Percentiles rank a stretch among this genome's conserved stretches.
Evolutionary conservation across 1,140 invertebrate genomes (phyloP).

Genomic region (Pristionchus pacificus): DNA sequence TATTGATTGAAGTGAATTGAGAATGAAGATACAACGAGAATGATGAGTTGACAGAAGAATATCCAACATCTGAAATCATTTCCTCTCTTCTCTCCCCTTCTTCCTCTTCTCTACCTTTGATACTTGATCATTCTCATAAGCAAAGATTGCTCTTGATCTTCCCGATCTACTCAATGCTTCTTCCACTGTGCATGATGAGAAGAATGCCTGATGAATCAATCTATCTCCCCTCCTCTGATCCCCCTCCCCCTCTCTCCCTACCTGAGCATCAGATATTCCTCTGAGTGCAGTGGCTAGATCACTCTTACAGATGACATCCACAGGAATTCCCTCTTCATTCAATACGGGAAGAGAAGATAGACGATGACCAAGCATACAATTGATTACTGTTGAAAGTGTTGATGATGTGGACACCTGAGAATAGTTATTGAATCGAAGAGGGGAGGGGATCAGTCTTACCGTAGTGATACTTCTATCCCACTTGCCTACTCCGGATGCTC

Average conservation of each 20-base stretch:
- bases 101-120: background rate
- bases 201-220: background rate
- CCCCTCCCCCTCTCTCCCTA: background rate
- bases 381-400: background rate
- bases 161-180: background rate
- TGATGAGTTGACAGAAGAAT: background rate
- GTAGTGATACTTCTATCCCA: slow-evolving; percentile 7
- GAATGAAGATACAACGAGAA: slow-evolving; percentile 5
- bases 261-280: background rate
- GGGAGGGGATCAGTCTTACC: no score
- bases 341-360: slow-evolving; percentile 5
- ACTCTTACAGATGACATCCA: slow-evolving; percentile 12
- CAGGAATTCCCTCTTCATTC: slow-evolving; percentile 1
- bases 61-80: slow-evolving; percentile 7
- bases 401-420: background rate
- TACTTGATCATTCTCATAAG: background rate
- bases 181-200: background rate
- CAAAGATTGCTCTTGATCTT: background rate
- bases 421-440: background rate
- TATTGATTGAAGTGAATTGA: background rate
- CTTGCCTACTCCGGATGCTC: slow-evolving; percentile 6
- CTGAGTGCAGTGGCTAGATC: background rate
- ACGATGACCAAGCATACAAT: background rate
- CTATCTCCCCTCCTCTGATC: background rate
- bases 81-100: background rate